Percentiles rank a stretch among this genome's conserved stretches.
These are phyloP conservation scores for Ganaspis sp. DNA, from an alignment of 1,140 invertebrate species.

Conservation along the genomic window DNA sequence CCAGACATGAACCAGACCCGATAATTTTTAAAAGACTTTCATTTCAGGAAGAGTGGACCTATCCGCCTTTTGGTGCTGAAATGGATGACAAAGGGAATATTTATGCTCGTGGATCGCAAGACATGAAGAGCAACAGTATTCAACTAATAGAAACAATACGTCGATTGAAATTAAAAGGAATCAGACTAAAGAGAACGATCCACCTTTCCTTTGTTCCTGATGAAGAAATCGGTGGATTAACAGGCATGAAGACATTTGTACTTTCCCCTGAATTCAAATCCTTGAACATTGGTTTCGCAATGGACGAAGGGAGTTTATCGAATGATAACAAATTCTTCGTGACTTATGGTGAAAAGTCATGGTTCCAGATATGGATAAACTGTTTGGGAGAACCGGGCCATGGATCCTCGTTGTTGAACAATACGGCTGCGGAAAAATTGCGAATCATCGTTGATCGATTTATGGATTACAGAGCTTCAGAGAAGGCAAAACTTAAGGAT, in stretches of 20 bases:
- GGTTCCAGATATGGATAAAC: slow-evolving; percentile 83
- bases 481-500: slow-evolving; percentile 81
- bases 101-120: slow-evolving; percentile 88
- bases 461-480: slow-evolving; percentile 82
- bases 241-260: slow-evolving; percentile 90
- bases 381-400: slow-evolving; percentile 91
- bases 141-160: slow-evolving; percentile 89
- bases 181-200: slow-evolving; percentile 75
- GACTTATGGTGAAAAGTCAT: slow-evolving; percentile 86
- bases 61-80: slow-evolving; percentile 86
- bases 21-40: too few species aligned
- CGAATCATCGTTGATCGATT: slow-evolving; percentile 86
- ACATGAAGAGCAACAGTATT: slow-evolving; percentile 90
- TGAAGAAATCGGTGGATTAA: slow-evolving; percentile 92
- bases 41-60: slow-evolving; percentile 84
- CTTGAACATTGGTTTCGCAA: slow-evolving; percentile 91
- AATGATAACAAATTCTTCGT: slow-evolving; percentile 80
- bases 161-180: slow-evolving; percentile 79
- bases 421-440: slow-evolving; percentile 92
- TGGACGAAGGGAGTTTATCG: slow-evolving; percentile 91
- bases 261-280: slow-evolving; percentile 85
- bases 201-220: slow-evolving; percentile 83
- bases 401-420: slow-evolving; percentile 87
- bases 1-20: too few species aligned
- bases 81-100: slow-evolving; percentile 89